These are phyloP conservation scores for Amphimallon solstitiale DNA, from an alignment of 2,888 invertebrate genomes.

Conservation along the genomic window DNA sequence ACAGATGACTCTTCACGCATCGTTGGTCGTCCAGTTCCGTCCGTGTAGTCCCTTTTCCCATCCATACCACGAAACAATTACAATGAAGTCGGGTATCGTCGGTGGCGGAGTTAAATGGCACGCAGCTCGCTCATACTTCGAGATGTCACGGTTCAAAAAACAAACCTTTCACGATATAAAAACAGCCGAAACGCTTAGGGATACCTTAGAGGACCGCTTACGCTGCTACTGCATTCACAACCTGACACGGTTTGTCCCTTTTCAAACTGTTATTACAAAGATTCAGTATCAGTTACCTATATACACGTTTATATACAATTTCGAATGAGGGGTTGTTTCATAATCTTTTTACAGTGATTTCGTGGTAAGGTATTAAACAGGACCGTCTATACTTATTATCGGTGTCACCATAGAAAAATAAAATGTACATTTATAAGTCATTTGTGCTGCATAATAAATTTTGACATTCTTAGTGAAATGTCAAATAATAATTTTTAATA, in stretches of 20 bases:
- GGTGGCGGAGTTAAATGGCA: conserved; percentile 21
- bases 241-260: conserved; percentile 28
- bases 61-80: conserved; percentile 36
- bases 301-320: conserved; percentile 13
- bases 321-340: conserved; percentile 36
- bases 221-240: conserved; percentile 22
- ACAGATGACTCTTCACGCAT: conserved; percentile 61
- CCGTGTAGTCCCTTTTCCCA: too few relatives aligned
- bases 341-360: conserved; percentile 32
- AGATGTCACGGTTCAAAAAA: conserved; percentile 32
- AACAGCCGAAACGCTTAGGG: conserved; percentile 11
- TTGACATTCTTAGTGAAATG: too few relatives aligned
- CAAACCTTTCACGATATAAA: conserved; percentile 31
- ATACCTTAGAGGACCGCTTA: background rate
- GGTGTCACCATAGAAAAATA: too few relatives aligned
- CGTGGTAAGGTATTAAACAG: conserved; percentile 21
- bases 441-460: too few relatives aligned
- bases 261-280: conserved; percentile 35
- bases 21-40: conserved; percentile 44
- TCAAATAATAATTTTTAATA: too few relatives aligned
- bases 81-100: conserved; percentile 22
- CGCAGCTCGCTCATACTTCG: conserved; percentile 31
- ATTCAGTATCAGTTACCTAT: conserved; percentile 37
- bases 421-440: too few relatives aligned
- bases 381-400: background rate